Evolutionary conservation across 2,113 vertebrate genomes (phyloP), one percentile per base, ranked within the genome.

Genomic region (Callithrix jacchus): DNA sequence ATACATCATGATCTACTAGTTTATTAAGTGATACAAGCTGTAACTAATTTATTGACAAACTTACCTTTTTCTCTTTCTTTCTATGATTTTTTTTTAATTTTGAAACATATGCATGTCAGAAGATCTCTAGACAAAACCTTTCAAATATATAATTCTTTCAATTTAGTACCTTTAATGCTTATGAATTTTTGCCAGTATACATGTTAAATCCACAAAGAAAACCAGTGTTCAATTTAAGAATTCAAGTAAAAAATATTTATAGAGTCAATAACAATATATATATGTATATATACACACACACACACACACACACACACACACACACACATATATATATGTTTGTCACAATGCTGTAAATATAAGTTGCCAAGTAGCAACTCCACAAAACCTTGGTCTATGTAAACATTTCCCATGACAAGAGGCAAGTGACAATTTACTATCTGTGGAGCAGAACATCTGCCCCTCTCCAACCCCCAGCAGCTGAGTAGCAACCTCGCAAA

Each of bases 181-280:
- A 52, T 17, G 8, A 54, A 88, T n/a, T 74, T 77, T 96, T 84
- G 49, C n/a, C 32, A 45, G n/a, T 47, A 11, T 77, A 21, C 77
- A 81, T 83, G 68, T 52, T 71, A 83, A 70, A n/a, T 90, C 16
- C 20, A 79, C 64, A 87, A 87, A 91, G 74, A 81, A 95, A 92
- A 64, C 25, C 27, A 74, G 42, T 82, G 40, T 92, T 89, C 77
- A 52, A 73, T 68, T 82, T 58, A 18, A 66, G 37, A 82, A 71
- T 94, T 40, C 61, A 81, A 89, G 89, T 96, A 92, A 82, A 49
- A 89, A 95, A 89, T 95, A 92, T 89, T 95, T 94, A 92, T 47
- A 66, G n/a, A 94, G 82, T 89, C 73, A 81, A 71, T 74, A 84
- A 76, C 20, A 61, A 49, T 49, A 14, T 49, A 4, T 49, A 14